Conservation (phyloP, 1,140 invertebrate species). For the Acromyrmex echinatior region DNA sequence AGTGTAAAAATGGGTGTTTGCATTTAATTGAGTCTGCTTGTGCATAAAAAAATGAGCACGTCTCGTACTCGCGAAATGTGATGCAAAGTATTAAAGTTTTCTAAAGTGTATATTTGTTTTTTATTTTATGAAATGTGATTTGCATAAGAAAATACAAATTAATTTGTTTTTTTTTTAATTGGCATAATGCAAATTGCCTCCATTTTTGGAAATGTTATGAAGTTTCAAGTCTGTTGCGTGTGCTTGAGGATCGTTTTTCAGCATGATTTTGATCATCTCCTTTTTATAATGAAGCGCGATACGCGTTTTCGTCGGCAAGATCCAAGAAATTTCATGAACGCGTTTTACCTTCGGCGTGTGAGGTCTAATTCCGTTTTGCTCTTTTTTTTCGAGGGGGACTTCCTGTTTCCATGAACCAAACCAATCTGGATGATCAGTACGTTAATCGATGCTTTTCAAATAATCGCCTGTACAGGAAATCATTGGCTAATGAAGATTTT, state of each 20-base stretch:
- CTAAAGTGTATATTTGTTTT: neutral
- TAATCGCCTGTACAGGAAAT: conserved; percentile 48
- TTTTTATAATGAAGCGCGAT: conserved; percentile 24
- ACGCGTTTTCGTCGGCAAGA: conserved; percentile 35
- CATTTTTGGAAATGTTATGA: neutral
- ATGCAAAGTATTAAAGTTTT: neutral
- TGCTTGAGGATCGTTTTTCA: neutral
- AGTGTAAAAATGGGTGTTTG: conserved; percentile 29
- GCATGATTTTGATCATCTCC: neutral
- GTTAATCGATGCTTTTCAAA: conserved; percentile 57
- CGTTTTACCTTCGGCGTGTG: conserved; percentile 54
- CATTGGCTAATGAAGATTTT: conserved; percentile 43
- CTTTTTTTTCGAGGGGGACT: conserved; percentile 18
- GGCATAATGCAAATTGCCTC: neutral
- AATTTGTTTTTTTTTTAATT: neutral
- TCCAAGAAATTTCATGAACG: conserved; percentile 43
- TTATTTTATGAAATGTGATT: neutral
- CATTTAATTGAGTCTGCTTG: conserved; percentile 20
- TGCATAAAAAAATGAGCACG: neutral
- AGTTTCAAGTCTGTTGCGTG: neutral
- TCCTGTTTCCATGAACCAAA: conserved; percentile 55
- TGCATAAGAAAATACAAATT: neutral
- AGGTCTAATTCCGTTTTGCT: conserved; percentile 48
- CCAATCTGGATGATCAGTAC: conserved; percentile 40
- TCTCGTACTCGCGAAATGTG: neutral